Conservation (phyloP, 2,113 vertebrate genomes). For the Nerophis lumbriciformis region DNA sequence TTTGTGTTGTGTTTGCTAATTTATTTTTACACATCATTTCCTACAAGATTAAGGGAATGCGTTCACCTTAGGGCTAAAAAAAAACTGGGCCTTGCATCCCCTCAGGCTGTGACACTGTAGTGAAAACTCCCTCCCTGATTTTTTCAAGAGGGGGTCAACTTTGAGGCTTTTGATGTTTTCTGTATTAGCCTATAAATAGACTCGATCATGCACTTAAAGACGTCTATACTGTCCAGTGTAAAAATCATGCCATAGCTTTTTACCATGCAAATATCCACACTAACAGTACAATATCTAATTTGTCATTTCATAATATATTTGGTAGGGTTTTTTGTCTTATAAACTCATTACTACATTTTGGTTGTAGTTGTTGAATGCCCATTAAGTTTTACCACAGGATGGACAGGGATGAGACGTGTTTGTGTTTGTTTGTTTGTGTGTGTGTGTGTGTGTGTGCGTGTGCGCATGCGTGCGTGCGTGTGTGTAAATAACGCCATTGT, state of each 20-base stretch:
- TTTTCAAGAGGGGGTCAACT: conserved; percentile 36
- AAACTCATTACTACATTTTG: conserved; percentile 13
- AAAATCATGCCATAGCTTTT: too few species aligned
- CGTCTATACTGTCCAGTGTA: not conserved
- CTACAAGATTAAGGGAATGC: conserved; percentile 26
- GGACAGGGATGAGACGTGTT: conserved; percentile 33
- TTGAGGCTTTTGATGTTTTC: conserved; percentile 59
- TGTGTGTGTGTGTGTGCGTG: conserved; percentile 37
- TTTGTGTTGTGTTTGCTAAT: conserved; percentile 57
- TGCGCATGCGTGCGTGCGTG: conserved; percentile 38
- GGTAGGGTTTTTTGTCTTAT: not conserved
- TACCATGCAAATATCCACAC: too few species aligned
- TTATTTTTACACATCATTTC: conserved; percentile 57
- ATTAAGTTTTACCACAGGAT: conserved; percentile 65
- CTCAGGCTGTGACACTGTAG: conserved; percentile 50
- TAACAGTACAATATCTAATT: not conserved
- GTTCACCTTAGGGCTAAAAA: conserved; percentile 31
- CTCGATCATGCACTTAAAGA: conserved; percentile 6
- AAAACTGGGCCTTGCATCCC: conserved; percentile 34
- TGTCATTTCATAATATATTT: conserved; percentile 1
- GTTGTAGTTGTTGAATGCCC: conserved; percentile 28
- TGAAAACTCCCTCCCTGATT: conserved; percentile 58
- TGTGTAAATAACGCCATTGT: conserved; percentile 68
- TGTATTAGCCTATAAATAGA: conserved; percentile 26
- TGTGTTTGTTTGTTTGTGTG: not conserved